phyloP scores from a whole-genome alignment of 2,113 vertebrate genomes.

The Chionis minor region DNA sequence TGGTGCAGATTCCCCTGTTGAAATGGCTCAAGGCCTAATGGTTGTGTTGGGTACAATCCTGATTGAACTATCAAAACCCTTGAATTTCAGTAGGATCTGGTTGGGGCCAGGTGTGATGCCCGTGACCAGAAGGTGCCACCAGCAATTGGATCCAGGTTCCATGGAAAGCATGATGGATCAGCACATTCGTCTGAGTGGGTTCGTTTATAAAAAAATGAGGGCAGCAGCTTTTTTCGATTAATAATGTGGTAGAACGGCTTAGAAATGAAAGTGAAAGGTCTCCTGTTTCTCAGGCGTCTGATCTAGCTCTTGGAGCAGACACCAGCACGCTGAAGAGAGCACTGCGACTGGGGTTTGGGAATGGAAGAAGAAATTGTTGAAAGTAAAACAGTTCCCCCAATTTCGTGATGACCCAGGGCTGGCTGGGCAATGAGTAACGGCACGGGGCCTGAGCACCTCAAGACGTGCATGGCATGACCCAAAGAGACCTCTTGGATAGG shows the following conservation, averaged over 20 bases:
- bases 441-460: background rate
- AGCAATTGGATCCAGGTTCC: background rate
- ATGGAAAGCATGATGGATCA: background rate
- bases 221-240: background rate
- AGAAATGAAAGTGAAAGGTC: background rate
- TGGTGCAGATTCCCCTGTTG: background rate
- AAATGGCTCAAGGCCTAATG: background rate
- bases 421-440: background rate
- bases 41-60: background rate
- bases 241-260: background rate
- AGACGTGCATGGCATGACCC: rapidly evolving
- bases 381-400: background rate
- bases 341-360: background rate
- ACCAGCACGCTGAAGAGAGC: background rate
- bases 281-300: background rate
- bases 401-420: background rate
- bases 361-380: background rate
- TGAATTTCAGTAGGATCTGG: background rate
- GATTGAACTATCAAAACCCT: background rate
- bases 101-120: background rate
- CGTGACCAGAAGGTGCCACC: background rate
- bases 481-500: background rate
- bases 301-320: background rate
- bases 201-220: background rate
- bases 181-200: background rate